Evolutionary conservation across 2,797 vertebrate species (phyloP).

Genomic region (Alauda arvensis): DNA sequence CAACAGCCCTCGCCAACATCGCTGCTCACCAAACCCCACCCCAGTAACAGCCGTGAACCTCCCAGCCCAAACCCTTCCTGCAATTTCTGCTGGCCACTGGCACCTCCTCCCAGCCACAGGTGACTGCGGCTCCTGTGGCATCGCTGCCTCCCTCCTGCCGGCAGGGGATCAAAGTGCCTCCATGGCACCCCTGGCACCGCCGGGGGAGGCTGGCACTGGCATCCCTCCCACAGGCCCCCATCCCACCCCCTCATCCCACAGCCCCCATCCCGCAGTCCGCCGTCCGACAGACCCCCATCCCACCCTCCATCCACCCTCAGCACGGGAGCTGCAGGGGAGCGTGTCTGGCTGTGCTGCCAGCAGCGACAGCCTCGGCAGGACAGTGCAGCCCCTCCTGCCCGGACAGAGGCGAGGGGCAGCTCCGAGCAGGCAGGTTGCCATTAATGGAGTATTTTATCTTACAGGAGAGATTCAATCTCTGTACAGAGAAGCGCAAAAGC

Average conservation of each 20-base stretch:
- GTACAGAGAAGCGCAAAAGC: not conserved
- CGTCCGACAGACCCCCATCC: not conserved
- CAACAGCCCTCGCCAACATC: rapidly evolving
- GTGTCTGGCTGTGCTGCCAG: rapidly evolving
- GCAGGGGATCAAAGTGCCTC: not conserved
- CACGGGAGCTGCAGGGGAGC: rapidly evolving
- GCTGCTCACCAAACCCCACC: not conserved
- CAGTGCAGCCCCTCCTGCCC: not conserved
- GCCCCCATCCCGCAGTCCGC: not conserved
- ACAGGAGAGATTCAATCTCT: not conserved
- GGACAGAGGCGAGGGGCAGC: not conserved
- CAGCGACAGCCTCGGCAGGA: rapidly evolving
- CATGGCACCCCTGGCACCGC: rapidly evolving
- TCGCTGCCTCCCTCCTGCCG: not conserved
- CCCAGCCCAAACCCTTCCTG: rapidly evolving
- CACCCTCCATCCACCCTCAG: too few species aligned
- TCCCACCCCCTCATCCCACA: too few species aligned
- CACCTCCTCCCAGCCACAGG: rapidly evolving
- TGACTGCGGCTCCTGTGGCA: not conserved
- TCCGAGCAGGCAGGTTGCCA: not conserved
- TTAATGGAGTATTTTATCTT: not conserved
- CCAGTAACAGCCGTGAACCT: rapidly evolving
- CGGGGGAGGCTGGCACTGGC: not conserved
- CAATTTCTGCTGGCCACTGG: not conserved
- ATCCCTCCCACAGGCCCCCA: too few species aligned